Evolutionary conservation across 2,797 vertebrate genomes (phyloP).

Genomic region (Zalophus californianus): DNA sequence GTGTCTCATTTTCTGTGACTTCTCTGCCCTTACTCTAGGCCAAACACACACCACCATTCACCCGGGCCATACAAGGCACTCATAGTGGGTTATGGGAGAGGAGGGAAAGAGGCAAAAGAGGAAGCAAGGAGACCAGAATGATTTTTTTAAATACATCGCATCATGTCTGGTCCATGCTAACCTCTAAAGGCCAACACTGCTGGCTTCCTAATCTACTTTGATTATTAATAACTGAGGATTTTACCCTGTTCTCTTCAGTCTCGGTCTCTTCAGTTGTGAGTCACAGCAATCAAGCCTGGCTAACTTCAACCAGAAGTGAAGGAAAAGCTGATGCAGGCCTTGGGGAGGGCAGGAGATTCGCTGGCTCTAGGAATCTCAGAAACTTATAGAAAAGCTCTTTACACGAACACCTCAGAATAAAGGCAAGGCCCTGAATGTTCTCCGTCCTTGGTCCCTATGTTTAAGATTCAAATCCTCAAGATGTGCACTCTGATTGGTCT

Average conservation of each 20-base stretch:
- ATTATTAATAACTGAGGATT: conserved; percentile 52
- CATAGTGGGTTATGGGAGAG: background rate
- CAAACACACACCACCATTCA: background rate
- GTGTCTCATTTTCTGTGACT: conserved; percentile 36
- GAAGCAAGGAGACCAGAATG: background rate
- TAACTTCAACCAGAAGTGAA: conserved; percentile 41
- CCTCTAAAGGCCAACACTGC: conserved; percentile 36
- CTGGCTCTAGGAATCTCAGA: background rate
- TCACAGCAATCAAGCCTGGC: conserved; percentile 16
- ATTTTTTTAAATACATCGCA: conserved; percentile 44
- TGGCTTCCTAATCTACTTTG: conserved; percentile 57
- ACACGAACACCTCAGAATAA: background rate
- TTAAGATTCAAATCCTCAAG: conserved; percentile 20
- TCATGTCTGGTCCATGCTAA: background rate
- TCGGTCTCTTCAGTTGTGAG: background rate
- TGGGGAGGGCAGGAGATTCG: background rate
- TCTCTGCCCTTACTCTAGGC: background rate
- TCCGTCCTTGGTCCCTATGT: background rate
- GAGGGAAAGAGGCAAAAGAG: background rate
- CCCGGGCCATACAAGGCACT: background rate
- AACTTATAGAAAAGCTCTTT: conserved; percentile 22
- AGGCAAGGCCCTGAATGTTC: background rate
- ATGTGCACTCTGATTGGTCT: background rate
- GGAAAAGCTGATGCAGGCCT: background rate
- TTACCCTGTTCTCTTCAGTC: conserved; percentile 30